A percentile compares a stretch with the other conserved stretches of the same genome.
phyloP scores from a whole-genome alignment of 2,113 vertebrate species.

The Arenaria interpres region DNA sequence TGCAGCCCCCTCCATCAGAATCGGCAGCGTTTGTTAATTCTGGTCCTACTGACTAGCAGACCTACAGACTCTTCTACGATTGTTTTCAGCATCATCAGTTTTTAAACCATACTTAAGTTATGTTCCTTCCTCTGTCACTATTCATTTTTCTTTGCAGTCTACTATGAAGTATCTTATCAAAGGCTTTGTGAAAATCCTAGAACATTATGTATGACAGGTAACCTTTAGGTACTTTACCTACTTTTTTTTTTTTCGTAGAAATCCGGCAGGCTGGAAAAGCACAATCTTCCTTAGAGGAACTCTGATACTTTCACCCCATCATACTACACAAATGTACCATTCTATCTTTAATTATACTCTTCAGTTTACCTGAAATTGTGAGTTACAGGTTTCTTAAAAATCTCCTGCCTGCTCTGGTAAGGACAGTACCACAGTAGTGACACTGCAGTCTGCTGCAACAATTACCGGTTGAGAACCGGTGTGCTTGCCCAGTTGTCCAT shows the following conservation, averaged over 20 bases:
- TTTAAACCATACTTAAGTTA: background rate
- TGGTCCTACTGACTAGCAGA: background rate
- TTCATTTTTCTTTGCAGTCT: slow-evolving; percentile 1
- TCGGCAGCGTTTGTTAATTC: background rate
- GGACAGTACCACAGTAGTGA: background rate
- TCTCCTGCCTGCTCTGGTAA: background rate
- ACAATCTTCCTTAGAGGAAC: background rate
- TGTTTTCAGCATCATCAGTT: background rate
- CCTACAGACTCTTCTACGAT: background rate
- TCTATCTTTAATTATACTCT: background rate
- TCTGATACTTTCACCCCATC: background rate
- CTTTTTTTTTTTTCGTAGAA: background rate
- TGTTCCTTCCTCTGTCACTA: background rate
- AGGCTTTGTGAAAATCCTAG: slow-evolving; percentile 13
- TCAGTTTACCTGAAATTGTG: background rate
- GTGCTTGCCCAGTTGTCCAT: background rate
- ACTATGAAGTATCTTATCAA: background rate
- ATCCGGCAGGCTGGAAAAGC: background rate
- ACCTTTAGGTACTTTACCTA: background rate
- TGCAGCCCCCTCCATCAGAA: background rate
- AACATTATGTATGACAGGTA: background rate
- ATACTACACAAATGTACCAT: background rate
- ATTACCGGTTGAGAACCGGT: background rate
- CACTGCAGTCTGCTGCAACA: background rate
- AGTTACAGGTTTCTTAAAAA: no score